These are phyloP conservation scores for Acanthoscelides obtectus DNA, from an alignment of 2,888 invertebrate species.

Conservation along the genomic window DNA sequence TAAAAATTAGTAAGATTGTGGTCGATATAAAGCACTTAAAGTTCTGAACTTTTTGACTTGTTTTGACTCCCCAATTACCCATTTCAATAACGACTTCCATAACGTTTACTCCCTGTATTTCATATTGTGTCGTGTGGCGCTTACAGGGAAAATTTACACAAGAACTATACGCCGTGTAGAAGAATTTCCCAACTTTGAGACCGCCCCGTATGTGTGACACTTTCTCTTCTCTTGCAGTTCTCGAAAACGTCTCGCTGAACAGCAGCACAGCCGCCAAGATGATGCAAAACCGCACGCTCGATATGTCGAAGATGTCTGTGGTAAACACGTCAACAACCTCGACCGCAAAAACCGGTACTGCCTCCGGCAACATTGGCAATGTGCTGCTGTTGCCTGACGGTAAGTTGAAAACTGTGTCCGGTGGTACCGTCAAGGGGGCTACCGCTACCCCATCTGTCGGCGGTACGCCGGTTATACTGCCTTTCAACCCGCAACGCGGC, in stretches of 20 bases:
- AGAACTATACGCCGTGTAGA: no score
- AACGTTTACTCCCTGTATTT: no score
- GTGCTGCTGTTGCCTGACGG: conserved; percentile 43
- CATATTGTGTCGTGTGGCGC: no score
- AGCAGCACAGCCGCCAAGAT: conserved; percentile 32
- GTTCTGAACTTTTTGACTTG: no score
- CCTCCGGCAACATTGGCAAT: conserved; percentile 23
- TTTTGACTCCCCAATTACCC: no score
- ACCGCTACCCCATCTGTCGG: conserved; percentile 4
- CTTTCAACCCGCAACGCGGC: conserved; percentile 17
- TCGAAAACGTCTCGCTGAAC: conserved; percentile 43
- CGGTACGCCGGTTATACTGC: conserved; percentile 26
- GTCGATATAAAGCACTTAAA: no score
- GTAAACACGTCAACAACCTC: conserved; percentile 30
- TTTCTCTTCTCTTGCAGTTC: conserved; percentile 31
- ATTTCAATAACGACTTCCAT: no score
- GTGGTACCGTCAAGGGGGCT: conserved; percentile 6
- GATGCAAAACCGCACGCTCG: conserved; percentile 35
- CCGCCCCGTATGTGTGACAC: background rate
- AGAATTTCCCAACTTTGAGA: no score
- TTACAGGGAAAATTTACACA: no score
- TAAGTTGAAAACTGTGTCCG: conserved; percentile 33
- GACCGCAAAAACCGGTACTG: conserved; percentile 2
- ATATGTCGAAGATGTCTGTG: conserved; percentile 40
- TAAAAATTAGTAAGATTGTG: no score